Conservation (phyloP, 2,797 vertebrate species). For the Lophotriccus pileatus region DNA sequence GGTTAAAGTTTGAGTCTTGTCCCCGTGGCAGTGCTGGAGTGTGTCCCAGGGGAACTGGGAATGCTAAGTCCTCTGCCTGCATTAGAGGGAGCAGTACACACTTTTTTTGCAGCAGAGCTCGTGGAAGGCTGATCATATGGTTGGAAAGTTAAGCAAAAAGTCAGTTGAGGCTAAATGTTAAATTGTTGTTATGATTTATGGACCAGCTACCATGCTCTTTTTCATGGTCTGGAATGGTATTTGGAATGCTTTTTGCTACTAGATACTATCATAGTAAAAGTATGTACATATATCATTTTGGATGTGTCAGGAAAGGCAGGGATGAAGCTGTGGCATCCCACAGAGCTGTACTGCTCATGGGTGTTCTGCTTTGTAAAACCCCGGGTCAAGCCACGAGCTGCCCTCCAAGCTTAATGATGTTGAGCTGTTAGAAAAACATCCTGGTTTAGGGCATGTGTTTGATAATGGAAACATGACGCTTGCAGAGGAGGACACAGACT, state of each 20-base stretch:
- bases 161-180: not conserved
- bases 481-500: not conserved
- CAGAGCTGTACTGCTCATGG: accelerated
- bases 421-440: not conserved
- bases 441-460: not conserved
- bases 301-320: not conserved
- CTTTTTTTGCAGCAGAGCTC: not conserved
- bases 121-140: not conserved
- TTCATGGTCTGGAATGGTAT: not conserved
- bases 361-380: not conserved
- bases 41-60: not conserved
- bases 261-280: not conserved
- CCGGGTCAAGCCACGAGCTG: too few species aligned
- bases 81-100: not conserved
- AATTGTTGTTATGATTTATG: not conserved
- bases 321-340: not conserved
- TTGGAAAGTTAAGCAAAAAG: not conserved
- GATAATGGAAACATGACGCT: not conserved
- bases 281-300: not conserved
- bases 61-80: not conserved
- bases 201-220: not conserved
- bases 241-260: not conserved
- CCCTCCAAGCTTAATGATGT: not conserved
- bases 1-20: not conserved
- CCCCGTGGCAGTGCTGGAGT: not conserved